Conservation (phyloP, 2,797 vertebrate species). For the Chiloscyllium punctatum region DNA sequence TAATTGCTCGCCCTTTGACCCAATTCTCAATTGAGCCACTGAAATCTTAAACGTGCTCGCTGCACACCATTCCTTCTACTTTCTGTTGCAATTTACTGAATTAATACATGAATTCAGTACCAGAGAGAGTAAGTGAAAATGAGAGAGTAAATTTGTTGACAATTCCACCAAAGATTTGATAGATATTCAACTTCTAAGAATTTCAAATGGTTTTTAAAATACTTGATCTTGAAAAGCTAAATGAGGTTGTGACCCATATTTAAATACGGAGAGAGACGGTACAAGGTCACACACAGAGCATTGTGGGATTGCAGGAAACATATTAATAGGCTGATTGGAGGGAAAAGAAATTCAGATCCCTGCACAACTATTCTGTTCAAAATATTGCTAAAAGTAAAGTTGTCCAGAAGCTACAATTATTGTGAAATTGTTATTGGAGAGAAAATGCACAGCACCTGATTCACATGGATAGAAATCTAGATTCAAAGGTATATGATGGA, state of each 20-base stretch:
- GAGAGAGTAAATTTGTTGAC: neutral
- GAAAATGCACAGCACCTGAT: neutral
- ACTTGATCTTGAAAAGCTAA: neutral
- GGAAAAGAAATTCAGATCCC: neutral
- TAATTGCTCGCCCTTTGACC: neutral
- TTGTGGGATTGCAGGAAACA: neutral
- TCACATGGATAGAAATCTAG: too few species aligned
- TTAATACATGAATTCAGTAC: neutral
- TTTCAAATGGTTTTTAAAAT: constrained; percentile 1
- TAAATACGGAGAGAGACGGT: neutral
- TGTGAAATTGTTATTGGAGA: neutral
- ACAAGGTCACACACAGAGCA: neutral
- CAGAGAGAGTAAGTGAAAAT: too few species aligned
- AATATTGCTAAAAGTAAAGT: neutral
- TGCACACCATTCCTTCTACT: neutral
- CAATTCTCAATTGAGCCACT: neutral
- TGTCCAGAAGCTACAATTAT: neutral
- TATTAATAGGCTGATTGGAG: neutral
- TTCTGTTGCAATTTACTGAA: neutral
- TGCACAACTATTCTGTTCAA: neutral
- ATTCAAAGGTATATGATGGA: neutral
- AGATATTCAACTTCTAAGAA: neutral
- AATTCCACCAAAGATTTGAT: neutral
- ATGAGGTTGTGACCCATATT: neutral
- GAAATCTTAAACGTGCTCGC: neutral